phyloP scores from a whole-genome alignment of 2,888 invertebrate species.

The Leptarthrus brevirostris region DNA sequence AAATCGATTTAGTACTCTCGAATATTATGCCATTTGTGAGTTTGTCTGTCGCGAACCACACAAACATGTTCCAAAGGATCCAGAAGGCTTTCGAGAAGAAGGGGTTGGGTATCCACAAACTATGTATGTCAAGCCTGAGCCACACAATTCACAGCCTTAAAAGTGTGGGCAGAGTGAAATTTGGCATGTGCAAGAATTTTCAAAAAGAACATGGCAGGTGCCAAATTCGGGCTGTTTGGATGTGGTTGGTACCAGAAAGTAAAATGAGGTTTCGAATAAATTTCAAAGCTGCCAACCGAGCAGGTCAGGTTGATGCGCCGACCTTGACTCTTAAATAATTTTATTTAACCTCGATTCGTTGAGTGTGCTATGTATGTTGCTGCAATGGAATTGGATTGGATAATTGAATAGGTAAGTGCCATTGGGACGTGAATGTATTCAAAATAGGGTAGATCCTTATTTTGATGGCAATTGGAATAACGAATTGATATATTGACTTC shows the following conservation, averaged over 20 bases:
- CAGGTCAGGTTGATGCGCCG: too few species aligned
- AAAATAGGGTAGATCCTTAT: too few species aligned
- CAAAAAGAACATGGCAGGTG: not conserved
- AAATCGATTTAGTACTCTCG: too few species aligned
- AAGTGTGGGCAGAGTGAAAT: slow-evolving; percentile 18
- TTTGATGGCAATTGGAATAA: too few species aligned
- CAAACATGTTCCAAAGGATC: not conserved
- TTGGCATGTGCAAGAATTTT: slow-evolving; percentile 30
- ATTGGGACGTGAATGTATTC: too few species aligned
- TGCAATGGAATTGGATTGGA: too few species aligned
- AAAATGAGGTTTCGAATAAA: not conserved
- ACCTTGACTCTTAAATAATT: too few species aligned
- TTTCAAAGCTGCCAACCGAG: too few species aligned
- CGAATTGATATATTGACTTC: too few species aligned
- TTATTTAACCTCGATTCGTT: too few species aligned
- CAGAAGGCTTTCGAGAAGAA: not conserved
- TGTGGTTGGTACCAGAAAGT: not conserved
- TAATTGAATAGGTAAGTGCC: too few species aligned
- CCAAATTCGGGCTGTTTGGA: slow-evolving; percentile 10
- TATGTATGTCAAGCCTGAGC: not conserved
- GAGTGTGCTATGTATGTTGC: too few species aligned
- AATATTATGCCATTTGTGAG: not conserved
- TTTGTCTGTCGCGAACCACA: not conserved
- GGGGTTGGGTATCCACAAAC: slow-evolving; percentile 14
- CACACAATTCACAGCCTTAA: not conserved